Percentiles rank a stretch among this genome's conserved stretches.
Conservation (phyloP, 2,888 invertebrate genomes). For the Caenorhabditis becei region DNA sequence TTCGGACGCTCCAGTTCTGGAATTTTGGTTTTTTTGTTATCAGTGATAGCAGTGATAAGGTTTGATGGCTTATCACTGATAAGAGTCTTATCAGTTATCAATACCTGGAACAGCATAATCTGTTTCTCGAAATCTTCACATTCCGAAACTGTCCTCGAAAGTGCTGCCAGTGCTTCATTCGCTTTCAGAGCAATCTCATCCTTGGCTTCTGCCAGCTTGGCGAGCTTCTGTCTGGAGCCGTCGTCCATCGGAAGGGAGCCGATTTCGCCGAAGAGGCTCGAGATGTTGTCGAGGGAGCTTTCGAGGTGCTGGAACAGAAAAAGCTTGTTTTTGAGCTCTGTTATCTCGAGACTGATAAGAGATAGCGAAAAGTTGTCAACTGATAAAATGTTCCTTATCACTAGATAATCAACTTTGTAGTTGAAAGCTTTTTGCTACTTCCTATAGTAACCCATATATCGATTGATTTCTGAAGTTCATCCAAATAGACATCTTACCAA, state of each 20-base stretch:
- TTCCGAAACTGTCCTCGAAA: slow-evolving; percentile 64
- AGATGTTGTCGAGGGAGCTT: slow-evolving; percentile 68
- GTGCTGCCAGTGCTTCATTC: slow-evolving; percentile 47
- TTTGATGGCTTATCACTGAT: background rate
- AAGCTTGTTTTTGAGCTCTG: background rate
- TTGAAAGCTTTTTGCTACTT: background rate
- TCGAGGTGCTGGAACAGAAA: slow-evolving; percentile 67
- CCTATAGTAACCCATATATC: background rate
- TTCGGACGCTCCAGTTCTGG: slow-evolving; percentile 87
- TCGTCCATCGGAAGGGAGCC: slow-evolving; percentile 59
- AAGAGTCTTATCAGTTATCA: too few relatives aligned
- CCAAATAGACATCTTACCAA: too few relatives aligned
- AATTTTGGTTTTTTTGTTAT: slow-evolving; percentile 81
- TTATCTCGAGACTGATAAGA: too few relatives aligned
- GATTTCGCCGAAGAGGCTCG: slow-evolving; percentile 52
- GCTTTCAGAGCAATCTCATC: slow-evolving; percentile 42
- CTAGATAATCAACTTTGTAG: background rate
- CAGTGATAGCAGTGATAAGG: background rate
- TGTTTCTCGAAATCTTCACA: slow-evolving; percentile 76
- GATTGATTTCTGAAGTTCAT: too few relatives aligned
- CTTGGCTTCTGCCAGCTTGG: slow-evolving; percentile 37
- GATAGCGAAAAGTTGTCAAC: too few relatives aligned
- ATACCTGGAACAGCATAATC: slow-evolving; percentile 62
- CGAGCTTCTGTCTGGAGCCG: slow-evolving; percentile 33
- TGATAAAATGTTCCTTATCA: background rate